A percentile compares a stretch with the other conserved stretches of the same genome.
These are phyloP conservation scores for Acholoe squamosa DNA, from an alignment of 2,888 invertebrate genomes.

Conservation along the genomic window DNA sequence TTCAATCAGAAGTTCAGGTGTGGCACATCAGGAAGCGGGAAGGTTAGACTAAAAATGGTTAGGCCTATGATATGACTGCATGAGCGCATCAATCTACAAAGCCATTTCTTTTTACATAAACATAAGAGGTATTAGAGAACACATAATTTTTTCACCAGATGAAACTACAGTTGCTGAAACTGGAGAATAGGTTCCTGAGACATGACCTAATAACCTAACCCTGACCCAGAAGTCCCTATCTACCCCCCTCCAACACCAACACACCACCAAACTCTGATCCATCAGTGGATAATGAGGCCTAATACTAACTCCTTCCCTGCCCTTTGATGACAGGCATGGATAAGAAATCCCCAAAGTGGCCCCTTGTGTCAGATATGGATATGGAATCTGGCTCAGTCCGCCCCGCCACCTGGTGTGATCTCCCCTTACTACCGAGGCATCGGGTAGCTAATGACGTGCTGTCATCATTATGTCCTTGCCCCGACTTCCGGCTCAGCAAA, in stretches of 20 bases:
- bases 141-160: too few relatives aligned
- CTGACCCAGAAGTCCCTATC: background rate
- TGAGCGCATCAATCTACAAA: too few relatives aligned
- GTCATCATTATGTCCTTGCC: background rate
- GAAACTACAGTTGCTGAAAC: too few relatives aligned
- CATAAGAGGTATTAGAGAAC: too few relatives aligned
- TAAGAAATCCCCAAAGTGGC: constrained; percentile 33
- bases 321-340: background rate
- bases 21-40: too few relatives aligned
- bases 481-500: too few relatives aligned
- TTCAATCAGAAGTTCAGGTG: too few relatives aligned
- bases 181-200: background rate
- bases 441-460: background rate
- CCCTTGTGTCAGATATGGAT: background rate
- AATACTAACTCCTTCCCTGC: background rate
- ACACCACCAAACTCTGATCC: background rate
- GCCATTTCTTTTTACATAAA: too few relatives aligned
- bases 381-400: background rate
- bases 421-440: constrained; percentile 22
- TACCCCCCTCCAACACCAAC: background rate
- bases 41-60: too few relatives aligned
- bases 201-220: background rate
- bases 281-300: background rate
- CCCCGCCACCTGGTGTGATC: constrained; percentile 3
- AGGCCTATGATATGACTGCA: too few relatives aligned